Evolutionary conservation across 2,797 vertebrate genomes (phyloP), one percentile per base, ranked within the genome.

Genomic region (Microctenopoma stevenorrisi): DNA sequence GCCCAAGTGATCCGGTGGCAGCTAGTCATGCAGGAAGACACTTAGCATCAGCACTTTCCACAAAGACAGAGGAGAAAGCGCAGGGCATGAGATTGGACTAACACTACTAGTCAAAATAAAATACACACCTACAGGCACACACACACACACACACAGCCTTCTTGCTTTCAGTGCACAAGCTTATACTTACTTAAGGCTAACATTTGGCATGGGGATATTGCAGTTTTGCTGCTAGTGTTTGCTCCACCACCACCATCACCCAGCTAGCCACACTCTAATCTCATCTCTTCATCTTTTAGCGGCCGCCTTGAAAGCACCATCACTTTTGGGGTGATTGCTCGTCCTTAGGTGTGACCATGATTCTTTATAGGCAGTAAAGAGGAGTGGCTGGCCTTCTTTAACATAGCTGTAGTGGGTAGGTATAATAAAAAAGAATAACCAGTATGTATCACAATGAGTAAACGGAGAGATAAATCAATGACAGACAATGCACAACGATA

Each of bases 161-260:
- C 8, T 57, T 11, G 52, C 44, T 76, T 73, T 38, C 42, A 57
- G 4, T 56, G 58, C 72, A 61, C 68, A 84, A 78, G 81, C 74
- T 67, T 75, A 66, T 25, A 79, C 74, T 83, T 51, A 79, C 76
- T 80, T 72, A 62, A 72, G 64, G 82, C 75, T 69, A 79, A 75
- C 61, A 83, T 88, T 84, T 82, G 81, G 66, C 74, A 78, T 38
- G 53, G 79, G 66, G 38, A 82, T 77, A 63, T 64, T 80, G 79
- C 9, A 5, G 61, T 18, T 79, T 78, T 66, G 64, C 71, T 72
- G 66, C 30, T 48, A 61, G 48, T 66, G 67, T 53, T 33, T 68
- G 35, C 40, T 18, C 57, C 18, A 44, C 26, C 60, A 12, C 22
- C 63, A 22, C 37, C 43, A 47, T 40, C 52, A 55, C 16, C 53